A percentile compares a stretch with the other conserved stretches of the same genome.
Evolutionary conservation across 2,888 invertebrate genomes (phyloP).

Genomic region (Leptothorax acervorum): DNA sequence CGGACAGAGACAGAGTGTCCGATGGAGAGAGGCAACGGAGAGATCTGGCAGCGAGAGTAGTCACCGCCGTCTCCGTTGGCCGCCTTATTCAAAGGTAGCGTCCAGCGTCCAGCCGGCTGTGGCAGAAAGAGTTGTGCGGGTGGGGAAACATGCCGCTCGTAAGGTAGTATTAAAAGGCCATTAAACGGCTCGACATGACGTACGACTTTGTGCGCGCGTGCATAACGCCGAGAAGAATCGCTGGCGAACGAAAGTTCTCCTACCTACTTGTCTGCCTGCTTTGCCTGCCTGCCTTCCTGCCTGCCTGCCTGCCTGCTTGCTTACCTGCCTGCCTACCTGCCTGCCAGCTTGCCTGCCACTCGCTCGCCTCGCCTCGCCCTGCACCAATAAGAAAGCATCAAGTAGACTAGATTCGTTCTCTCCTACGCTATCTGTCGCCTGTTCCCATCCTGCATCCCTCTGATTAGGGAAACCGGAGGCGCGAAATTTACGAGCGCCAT

Average conservation of each 20-base stretch:
- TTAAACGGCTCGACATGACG: conserved; percentile 80
- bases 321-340: not conserved
- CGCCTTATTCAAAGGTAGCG: conserved; percentile 71
- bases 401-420: conserved; percentile 33
- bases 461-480: conserved; percentile 30
- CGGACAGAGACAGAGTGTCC: conserved; percentile 13
- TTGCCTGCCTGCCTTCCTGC: conserved; percentile 33
- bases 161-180: conserved; percentile 81
- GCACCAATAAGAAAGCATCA: conserved; percentile 56
- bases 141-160: conserved; percentile 70
- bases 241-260: conserved; percentile 61
- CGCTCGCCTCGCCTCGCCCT: not conserved
- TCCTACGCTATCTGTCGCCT: conserved; percentile 17
- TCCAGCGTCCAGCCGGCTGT: conserved; percentile 52
- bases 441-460: not conserved
- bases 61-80: conserved; percentile 54
- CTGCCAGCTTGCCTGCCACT: conserved; percentile 40
- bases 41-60: conserved; percentile 54
- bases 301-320: not conserved
- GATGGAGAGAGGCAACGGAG: conserved; percentile 22
- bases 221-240: conserved; percentile 68
- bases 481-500: conserved; percentile 34
- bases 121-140: conserved; percentile 58
- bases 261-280: conserved; percentile 17
- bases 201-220: conserved; percentile 76